Conservation (phyloP, 2,113 vertebrate species). For the Leptosomus discolor region DNA sequence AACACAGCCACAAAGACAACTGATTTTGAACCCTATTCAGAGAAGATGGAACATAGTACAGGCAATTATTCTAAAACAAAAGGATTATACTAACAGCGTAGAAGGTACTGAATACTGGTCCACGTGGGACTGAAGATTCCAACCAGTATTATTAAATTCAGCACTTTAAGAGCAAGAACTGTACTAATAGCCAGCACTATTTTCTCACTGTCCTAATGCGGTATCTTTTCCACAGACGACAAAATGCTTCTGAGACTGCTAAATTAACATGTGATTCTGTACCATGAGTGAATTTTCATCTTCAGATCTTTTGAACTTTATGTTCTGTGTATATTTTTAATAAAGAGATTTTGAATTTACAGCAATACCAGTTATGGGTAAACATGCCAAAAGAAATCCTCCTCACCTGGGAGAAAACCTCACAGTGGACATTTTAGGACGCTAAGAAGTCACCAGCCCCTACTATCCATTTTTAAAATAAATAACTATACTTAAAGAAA, state of each 20-base stretch:
- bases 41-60: neutral
- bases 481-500: neutral
- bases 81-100: neutral
- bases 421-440: neutral
- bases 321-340: neutral
- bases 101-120: neutral
- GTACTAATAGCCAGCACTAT: neutral
- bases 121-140: neutral
- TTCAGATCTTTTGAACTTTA: neutral
- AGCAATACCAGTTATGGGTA: neutral
- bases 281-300: neutral
- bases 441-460: neutral
- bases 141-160: neutral
- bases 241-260: neutral
- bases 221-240: neutral
- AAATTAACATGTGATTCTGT: neutral
- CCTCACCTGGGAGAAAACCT: neutral
- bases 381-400: neutral
- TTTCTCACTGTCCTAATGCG: neutral
- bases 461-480: neutral
- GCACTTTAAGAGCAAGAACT: neutral
- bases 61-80: neutral
- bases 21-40: neutral
- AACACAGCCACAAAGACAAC: neutral
- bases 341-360: neutral